Base-by-base conservation (phyloP, 2,113 vertebrate species). In the Seriola quinqueradiata region DNA sequence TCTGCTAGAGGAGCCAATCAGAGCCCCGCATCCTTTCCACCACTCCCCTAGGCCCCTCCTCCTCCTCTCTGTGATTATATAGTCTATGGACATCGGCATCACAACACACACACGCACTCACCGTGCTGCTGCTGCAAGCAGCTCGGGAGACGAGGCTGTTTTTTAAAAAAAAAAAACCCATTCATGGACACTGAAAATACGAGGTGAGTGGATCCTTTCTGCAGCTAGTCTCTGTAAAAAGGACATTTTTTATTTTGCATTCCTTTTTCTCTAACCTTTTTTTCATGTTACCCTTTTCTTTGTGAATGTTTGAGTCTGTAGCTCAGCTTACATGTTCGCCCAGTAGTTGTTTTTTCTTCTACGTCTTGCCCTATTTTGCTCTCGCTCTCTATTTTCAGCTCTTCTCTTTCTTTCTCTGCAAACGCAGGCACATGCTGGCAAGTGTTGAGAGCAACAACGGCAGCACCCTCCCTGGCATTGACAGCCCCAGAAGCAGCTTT, bases 341-440 rank as follows among this genome's bases (percentile, higher is more conserved):
- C 9, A 46, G 34, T 76, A 64, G 59, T 79, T 77, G 57, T 54
- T 38, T 61, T 77, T 16, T 38, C 36, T 61, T 57, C 19, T 44
- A 10, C 4, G 3, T 77, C 21, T 81, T 68, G 25, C 10, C 12
- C 8, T 42, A 25, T 78, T 83, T 73, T 40, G 19, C 42, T 85
- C 52, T 12, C 59, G 14, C 70, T 74, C 50, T 16, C 50, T 70
- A 13, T 89, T 80, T 76, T 77, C 69, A 75, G 46, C 64, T 75
- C 58, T n/a, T 32, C 42, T 85, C 14, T 82, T 13, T 83, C 23
- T 25, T 6, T 74, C 42, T 85, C 76, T 81, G 21, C 74, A 81
- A 72, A 28, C 76, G 79, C 79, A 93, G 92, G 72, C 88, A 90
- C 82, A 86, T 83, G 82, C 89, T 77, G 77, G 87, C 83, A 85